Conservation (phyloP, 2,888 invertebrate genomes). For the Anorthoa munda region DNA sequence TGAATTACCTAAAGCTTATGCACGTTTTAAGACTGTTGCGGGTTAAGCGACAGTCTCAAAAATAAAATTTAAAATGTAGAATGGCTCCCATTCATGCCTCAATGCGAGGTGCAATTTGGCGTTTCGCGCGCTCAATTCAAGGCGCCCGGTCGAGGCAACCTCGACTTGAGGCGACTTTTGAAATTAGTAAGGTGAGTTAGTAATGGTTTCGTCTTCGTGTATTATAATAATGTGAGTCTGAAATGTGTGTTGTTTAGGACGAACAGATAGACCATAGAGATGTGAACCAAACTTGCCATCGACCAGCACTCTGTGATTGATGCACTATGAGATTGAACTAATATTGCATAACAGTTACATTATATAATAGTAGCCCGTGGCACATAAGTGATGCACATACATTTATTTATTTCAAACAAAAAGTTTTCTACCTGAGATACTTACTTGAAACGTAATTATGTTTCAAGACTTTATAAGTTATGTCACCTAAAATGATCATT, state of each 20-base stretch:
- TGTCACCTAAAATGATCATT: background rate
- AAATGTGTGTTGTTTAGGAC: constrained; percentile 89
- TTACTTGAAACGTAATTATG: constrained; percentile 30
- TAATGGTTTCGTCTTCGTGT: constrained; percentile 83
- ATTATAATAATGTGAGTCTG: constrained; percentile 81
- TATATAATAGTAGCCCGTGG: constrained; percentile 72
- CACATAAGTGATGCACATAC: constrained; percentile 78
- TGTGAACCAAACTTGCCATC: constrained; percentile 81
- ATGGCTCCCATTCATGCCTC: constrained; percentile 48
- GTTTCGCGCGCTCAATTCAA: constrained; percentile 38
- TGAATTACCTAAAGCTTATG: constrained; percentile 58
- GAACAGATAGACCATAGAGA: constrained; percentile 89
- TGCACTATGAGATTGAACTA: constrained; percentile 76
- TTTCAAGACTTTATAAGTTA: constrained; percentile 9
- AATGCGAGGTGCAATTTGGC: constrained; percentile 32
- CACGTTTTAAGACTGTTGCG: constrained; percentile 29
- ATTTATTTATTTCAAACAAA: constrained; percentile 45
- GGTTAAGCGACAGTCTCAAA: constrained; percentile 39
- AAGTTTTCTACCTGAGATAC: constrained; percentile 33
- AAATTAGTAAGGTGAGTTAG: constrained; percentile 87
- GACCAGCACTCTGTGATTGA: constrained; percentile 81
- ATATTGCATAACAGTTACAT: constrained; percentile 69
- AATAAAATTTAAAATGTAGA: constrained; percentile 31
- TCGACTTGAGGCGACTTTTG: constrained; percentile 57
- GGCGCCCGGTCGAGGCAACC: constrained; percentile 36